These are phyloP conservation scores for Sminthurinus aureus DNA, from an alignment of 2,888 invertebrate species.

Conservation along the genomic window DNA sequence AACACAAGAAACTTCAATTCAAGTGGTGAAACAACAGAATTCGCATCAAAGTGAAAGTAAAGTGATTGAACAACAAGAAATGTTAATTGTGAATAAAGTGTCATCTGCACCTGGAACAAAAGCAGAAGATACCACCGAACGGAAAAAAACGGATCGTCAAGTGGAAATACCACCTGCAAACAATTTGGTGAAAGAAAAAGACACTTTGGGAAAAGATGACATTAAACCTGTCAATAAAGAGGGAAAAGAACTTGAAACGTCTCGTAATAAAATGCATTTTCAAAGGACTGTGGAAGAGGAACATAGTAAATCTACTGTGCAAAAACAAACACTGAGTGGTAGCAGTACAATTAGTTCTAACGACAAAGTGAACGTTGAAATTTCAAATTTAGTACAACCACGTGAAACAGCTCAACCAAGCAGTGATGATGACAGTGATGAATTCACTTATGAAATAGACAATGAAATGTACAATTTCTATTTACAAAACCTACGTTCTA, in stretches of 20 bases:
- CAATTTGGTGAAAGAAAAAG: no score
- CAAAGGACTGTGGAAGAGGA: not conserved
- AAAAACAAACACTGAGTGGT: not conserved
- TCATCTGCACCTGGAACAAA: no score
- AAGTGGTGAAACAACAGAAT: not conserved
- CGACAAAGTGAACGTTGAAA: not conserved
- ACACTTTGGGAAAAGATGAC: no score
- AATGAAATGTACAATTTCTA: conserved; percentile 29
- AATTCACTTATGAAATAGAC: not conserved
- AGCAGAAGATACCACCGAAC: no score
- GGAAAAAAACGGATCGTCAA: no score
- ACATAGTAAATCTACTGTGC: not conserved
- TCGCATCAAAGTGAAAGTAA: no score
- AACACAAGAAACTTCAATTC: no score
- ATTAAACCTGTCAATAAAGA: no score
- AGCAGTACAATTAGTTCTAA: not conserved
- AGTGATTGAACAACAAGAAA: no score
- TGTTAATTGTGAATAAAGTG: no score
- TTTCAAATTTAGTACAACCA: not conserved
- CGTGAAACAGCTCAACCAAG: not conserved
- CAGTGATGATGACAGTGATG: conserved; percentile 17
- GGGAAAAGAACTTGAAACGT: not conserved
- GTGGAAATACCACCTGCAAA: no score
- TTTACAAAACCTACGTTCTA: not conserved
- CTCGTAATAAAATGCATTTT: not conserved